Base-by-base conservation (phyloP, 2,113 vertebrate genomes). In the Anthoscopus minutus region DNA sequence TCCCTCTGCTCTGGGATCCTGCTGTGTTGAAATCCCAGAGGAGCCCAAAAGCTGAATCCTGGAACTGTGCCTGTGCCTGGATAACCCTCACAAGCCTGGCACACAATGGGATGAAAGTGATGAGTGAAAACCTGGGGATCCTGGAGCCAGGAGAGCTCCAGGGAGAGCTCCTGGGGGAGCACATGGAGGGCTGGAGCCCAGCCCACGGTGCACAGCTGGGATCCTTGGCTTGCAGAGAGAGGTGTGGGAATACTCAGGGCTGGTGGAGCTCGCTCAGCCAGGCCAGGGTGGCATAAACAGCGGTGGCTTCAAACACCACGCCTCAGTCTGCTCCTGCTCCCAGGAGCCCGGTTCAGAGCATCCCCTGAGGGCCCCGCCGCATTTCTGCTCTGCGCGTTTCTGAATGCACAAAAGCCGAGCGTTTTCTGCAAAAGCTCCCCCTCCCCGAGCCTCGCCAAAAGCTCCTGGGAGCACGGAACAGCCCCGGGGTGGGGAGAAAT, bases 301-400 rank as follows among this genome's bases (percentile, higher is more conserved):
- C 48, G 24, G 6, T n/a, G 16, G 18, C 37, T 45, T 6, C n/a
- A 28, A 10, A 12, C 42, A 10, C 23, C 44, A 1, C 2, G 1
- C 5, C 48, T 10, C 56, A 2, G 9, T 0, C 30, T n/a, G 80
- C 30, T 17, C n/a, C 33, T 24, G 44, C 64, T 60, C 15, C 40
- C 24, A 7, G 48, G 48, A 22, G 7, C 13, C 38, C 23, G 3
- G 40, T 5, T 19, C 27, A 19, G 37, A 45, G 38, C 51, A 13
- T 10, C 25, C 3, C 47, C 3, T 1, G 35, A 20, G 15, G 40
- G 51, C 1, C 51, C 24, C 3, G 1, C 54, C 2, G 37, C 10
- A 3, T 14, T 57, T 45, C 6, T 15, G 38, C 3, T 0, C 42
- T 5, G 2, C 0, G 10, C 2, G 4, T 3, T 50, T 35, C 42